Base-by-base conservation (phyloP, 2,113 vertebrate genomes). In the Chamaea fasciata region DNA sequence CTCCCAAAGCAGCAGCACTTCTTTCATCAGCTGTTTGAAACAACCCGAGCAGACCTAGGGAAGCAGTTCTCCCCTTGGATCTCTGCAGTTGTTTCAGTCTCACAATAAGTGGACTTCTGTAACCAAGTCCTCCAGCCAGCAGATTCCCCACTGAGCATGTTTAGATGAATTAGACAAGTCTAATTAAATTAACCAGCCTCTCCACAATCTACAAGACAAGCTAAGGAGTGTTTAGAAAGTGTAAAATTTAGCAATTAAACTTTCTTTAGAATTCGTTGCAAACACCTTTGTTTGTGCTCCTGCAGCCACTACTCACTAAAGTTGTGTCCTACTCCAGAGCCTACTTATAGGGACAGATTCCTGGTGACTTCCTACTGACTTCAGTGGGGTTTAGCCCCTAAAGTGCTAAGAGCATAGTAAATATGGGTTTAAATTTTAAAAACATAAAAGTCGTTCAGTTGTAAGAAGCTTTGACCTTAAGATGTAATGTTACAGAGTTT, bases 121-220 rank as follows among this genome's bases (percentile, higher is more conserved):
- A 57, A 87, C 23, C 62, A 88, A 42, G 46, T 83, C 53, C 78
- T 90, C n/a, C 67, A 90, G 62, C 59, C 41, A 73, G 62, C 49
- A 73, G 71, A 89, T 91, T 94, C 42, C 84, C 67, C 46, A 39
- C 78, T 63, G 78, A 83, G 41, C 11, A 27, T n/a, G 33, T 73
- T 94, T 44, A 87, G 89, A 85, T 77, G 46, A 47, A 69, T 69
- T 73, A 92, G 59, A 85, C n/a, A 39, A 57, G 28, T 85, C 77
- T 94, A 74, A 91, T 95, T 89, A 91, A 91, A 95, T 95, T 88
- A 92, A 83, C 30, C 62, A 83, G 59, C 59, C 70, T 67, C 55
- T 82, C 42, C 67, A 94, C 50, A 94, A 65, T 10, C 74, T 79
- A 73, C 83, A 79, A 83, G 27, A 67, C 42, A 88, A 95, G 39